These are phyloP conservation scores for Calliphora vicina DNA, from an alignment of 1,140 invertebrate species.

Conservation along the genomic window DNA sequence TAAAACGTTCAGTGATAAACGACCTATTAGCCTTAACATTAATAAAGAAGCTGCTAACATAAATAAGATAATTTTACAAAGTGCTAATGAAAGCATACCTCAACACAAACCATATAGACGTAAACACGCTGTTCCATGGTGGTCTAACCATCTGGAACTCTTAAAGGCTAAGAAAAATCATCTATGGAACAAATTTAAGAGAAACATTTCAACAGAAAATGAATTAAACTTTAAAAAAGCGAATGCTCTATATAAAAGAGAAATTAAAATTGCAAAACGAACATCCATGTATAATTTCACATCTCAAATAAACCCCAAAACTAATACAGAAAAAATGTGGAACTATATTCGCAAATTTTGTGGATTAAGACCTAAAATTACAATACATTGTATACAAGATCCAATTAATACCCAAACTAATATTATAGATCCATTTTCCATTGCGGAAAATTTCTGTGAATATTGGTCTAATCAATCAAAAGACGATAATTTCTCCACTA, in stretches of 20 bases:
- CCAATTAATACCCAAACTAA: background rate
- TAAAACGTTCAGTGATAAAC: too few relatives aligned
- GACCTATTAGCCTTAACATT: background rate
- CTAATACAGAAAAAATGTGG: background rate
- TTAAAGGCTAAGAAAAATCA: conserved; percentile 37
- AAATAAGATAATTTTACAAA: background rate
- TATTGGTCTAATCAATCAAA: background rate
- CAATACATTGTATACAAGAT: background rate
- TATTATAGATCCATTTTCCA: background rate
- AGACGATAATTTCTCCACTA: background rate
- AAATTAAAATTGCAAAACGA: conserved; percentile 36
- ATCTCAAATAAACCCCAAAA: background rate
- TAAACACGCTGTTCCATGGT: conserved; percentile 3
- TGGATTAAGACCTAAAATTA: background rate
- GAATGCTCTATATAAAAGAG: conserved; percentile 36
- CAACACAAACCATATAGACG: background rate
- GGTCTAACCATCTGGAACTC: conserved; percentile 33
- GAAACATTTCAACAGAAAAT: conserved; percentile 38
- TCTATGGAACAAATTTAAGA: conserved; percentile 35
- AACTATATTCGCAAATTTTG: background rate
- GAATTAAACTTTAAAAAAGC: conserved; percentile 40
- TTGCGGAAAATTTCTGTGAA: background rate
- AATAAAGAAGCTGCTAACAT: conserved; percentile 22
- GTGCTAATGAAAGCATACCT: background rate
- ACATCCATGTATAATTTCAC: conserved; percentile 25